Evolutionary conservation across 2,113 vertebrate species (phyloP).

Genomic region (Otocyon megalotis): DNA sequence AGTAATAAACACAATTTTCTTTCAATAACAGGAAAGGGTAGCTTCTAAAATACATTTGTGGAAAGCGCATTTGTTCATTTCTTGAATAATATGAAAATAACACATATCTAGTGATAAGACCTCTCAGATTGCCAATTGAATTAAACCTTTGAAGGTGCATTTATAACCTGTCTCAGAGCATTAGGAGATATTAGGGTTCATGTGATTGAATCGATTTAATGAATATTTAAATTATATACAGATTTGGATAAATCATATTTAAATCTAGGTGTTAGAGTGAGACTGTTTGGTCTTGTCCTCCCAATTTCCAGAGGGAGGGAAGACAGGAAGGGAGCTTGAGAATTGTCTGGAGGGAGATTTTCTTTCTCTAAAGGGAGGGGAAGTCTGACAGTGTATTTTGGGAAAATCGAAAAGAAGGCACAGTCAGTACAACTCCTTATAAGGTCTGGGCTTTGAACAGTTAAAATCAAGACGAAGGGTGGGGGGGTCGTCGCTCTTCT

Average conservation of each 20-base stretch:
- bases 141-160: slow-evolving; percentile 88
- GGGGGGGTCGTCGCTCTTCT: slow-evolving; percentile 74
- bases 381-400: slow-evolving; percentile 29
- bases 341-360: slow-evolving; percentile 50
- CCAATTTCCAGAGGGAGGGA: not conserved
- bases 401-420: not conserved
- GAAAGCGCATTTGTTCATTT: slow-evolving; percentile 91
- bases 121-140: slow-evolving; percentile 88
- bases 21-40: slow-evolving; percentile 94
- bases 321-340: slow-evolving; percentile 60
- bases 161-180: slow-evolving; percentile 87
- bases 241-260: slow-evolving; percentile 86
- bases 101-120: slow-evolving; percentile 84
- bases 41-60: slow-evolving; percentile 91
- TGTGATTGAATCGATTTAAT: slow-evolving; percentile 85
- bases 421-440: slow-evolving; percentile 55
- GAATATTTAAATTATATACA: slow-evolving; percentile 88
- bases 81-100: slow-evolving; percentile 91
- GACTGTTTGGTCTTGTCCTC: slow-evolving; percentile 70
- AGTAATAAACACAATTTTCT: slow-evolving; percentile 97
- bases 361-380: slow-evolving; percentile 52
- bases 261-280: slow-evolving; percentile 70
- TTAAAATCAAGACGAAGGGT: slow-evolving; percentile 75
- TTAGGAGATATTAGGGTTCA: slow-evolving; percentile 87
- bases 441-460: slow-evolving; percentile 75